Evolutionary conservation across 2,888 invertebrate genomes (phyloP).

Genomic region (Sarcophaga caerulescens): DNA sequence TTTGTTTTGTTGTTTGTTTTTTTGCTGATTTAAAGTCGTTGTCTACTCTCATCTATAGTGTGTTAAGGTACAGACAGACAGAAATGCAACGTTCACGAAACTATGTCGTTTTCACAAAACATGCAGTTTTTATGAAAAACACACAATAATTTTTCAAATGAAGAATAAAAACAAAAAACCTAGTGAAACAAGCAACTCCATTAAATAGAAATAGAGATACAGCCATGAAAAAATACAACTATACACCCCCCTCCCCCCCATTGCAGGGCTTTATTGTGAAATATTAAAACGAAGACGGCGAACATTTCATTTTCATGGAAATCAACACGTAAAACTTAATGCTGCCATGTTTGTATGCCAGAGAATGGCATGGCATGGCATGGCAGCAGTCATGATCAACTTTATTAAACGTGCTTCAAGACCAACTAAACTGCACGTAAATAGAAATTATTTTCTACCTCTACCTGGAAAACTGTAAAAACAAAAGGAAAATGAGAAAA

Average conservation of each 20-base stretch:
- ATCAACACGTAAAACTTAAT: not conserved
- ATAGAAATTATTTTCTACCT: not conserved
- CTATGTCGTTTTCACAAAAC: not conserved
- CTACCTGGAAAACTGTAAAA: not conserved
- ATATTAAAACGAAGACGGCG: not conserved
- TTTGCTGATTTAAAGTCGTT: too few species aligned
- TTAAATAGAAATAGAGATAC: not conserved
- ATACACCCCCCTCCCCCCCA: too few species aligned
- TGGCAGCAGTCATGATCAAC: not conserved
- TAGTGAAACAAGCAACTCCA: not conserved
- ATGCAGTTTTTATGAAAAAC: not conserved
- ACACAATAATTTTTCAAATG: not conserved
- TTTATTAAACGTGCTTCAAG: not conserved
- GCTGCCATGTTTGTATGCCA: not conserved
- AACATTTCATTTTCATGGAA: not conserved
- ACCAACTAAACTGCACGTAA: not conserved
- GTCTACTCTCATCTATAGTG: too few species aligned
- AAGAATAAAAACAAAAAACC: not conserved
- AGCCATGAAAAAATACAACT: not conserved
- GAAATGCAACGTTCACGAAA: not conserved
- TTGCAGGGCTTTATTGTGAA: not conserved
- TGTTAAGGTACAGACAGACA: too few species aligned
- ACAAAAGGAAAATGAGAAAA: not conserved
- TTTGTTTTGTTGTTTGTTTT: too few species aligned
- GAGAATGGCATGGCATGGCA: too few species aligned